Percentiles rank a stretch among this genome's conserved stretches.
phyloP scores from a whole-genome alignment of 2,113 vertebrate species.

The Perca fluviatilis region DNA sequence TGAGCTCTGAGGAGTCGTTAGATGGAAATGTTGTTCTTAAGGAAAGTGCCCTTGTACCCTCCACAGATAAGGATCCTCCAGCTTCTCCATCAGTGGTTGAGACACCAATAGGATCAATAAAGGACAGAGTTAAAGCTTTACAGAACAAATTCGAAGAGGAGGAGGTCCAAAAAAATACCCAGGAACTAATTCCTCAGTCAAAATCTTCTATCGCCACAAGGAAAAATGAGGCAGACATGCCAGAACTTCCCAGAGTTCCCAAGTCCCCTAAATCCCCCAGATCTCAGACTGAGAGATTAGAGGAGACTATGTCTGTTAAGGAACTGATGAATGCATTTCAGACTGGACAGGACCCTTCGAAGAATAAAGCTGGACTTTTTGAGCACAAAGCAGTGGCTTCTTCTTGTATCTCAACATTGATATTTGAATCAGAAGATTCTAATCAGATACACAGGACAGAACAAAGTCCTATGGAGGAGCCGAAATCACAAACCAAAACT shows the following conservation, averaged over 20 bases:
- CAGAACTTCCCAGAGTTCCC: constrained; percentile 79
- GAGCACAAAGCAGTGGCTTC: constrained; percentile 87
- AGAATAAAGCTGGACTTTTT: constrained; percentile 92
- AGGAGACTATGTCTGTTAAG: constrained; percentile 96
- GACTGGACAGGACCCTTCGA: constrained; percentile 95
- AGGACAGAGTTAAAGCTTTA: constrained; percentile 94
- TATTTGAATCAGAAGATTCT: constrained; percentile 42
- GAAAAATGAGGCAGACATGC: constrained; percentile 72
- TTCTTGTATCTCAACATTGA: constrained; percentile 44
- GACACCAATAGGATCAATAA: constrained; percentile 96
- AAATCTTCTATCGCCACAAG: constrained; percentile 61
- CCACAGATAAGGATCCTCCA: constrained; percentile 74
- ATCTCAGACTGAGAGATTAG: constrained; percentile 90
- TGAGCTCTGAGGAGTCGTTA: constrained; percentile 88
- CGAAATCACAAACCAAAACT: constrained; percentile 31
- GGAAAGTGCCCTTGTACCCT: constrained; percentile 62
- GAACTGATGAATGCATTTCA: constrained; percentile 98
- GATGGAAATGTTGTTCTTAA: constrained; percentile 86
- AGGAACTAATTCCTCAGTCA: constrained; percentile 61
- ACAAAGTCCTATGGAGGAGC: constrained; percentile 22
- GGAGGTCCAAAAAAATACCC: constrained; percentile 84
- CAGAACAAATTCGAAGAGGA: constrained; percentile 93
- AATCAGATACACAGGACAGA: constrained; percentile 17
- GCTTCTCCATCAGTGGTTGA: constrained; percentile 92
- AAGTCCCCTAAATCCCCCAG: constrained; percentile 86